phyloP scores from a whole-genome alignment of 2,113 vertebrate species.

The Solea solea region DNA sequence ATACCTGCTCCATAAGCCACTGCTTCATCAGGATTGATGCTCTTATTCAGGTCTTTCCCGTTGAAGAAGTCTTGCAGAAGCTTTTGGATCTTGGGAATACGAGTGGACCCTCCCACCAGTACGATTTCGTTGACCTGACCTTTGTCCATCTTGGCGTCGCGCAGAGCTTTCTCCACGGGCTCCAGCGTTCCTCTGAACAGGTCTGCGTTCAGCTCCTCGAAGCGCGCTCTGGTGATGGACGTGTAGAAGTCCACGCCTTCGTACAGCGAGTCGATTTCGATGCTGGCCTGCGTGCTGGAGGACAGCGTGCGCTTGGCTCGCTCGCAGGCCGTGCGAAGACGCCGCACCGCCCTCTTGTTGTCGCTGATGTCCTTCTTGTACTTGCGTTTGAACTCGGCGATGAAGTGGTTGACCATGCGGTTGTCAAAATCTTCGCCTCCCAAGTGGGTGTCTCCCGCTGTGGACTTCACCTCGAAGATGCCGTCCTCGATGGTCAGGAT shows the following conservation, averaged over 20 bases:
- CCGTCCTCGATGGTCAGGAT: constrained; percentile 79
- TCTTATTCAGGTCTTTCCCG: constrained; percentile 78
- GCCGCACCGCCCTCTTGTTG: constrained; percentile 81
- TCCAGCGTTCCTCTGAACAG: constrained; percentile 79
- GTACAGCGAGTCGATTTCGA: constrained; percentile 88
- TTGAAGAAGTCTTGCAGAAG: constrained; percentile 81
- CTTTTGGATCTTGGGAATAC: constrained; percentile 82
- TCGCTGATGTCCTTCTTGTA: constrained; percentile 81
- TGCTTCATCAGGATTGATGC: constrained; percentile 79
- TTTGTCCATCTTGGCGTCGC: constrained; percentile 80
- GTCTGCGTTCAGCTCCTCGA: constrained; percentile 89
- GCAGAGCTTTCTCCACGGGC: constrained; percentile 78
- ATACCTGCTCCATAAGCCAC: constrained; percentile 82
- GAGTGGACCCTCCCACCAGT: constrained; percentile 76
- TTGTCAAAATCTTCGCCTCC: constrained; percentile 65
- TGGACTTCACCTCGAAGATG: constrained; percentile 83
- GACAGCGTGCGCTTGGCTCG: constrained; percentile 82
- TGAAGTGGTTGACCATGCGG: constrained; percentile 77
- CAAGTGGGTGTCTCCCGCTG: constrained; percentile 82
- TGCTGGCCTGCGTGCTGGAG: constrained; percentile 82
- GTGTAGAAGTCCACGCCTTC: constrained; percentile 96
- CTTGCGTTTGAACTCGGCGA: constrained; percentile 82
- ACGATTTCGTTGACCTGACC: constrained; percentile 73
- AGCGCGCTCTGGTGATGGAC: constrained; percentile 92
- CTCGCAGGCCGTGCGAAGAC: constrained; percentile 81